Conservation (phyloP, 2,797 vertebrate genomes). For the Limnodromus scolopaceus region DNA sequence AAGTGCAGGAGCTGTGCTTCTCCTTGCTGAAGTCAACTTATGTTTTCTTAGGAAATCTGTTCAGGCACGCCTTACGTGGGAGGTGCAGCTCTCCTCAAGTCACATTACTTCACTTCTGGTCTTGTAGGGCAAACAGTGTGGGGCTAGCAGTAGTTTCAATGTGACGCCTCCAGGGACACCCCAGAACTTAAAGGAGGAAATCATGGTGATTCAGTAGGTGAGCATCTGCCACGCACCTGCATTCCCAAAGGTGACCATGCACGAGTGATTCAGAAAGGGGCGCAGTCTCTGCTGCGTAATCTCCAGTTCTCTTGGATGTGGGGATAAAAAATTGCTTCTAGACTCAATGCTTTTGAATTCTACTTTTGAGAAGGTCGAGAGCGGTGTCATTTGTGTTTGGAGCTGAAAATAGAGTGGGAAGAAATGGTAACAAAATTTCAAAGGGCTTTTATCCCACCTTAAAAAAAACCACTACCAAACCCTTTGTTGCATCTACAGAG, state of each 20-base stretch:
- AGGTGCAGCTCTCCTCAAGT: not conserved
- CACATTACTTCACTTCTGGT: fast-evolving
- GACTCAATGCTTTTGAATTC: not conserved
- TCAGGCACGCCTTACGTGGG: fast-evolving
- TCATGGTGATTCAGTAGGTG: not conserved
- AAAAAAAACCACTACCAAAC: not conserved
- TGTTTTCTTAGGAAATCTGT: no score
- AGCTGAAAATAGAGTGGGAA: not conserved
- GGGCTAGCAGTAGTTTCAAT: not conserved
- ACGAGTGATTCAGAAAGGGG: fast-evolving
- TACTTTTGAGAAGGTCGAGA: not conserved
- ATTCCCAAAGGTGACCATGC: not conserved
- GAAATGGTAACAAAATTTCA: not conserved
- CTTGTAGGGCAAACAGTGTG: fast-evolving
- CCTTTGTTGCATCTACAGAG: not conserved
- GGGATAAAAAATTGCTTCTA: not conserved
- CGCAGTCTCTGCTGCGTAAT: not conserved
- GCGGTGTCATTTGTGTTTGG: fast-evolving
- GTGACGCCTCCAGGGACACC: not conserved
- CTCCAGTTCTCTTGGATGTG: not conserved
- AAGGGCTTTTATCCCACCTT: not conserved
- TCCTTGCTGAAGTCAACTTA: fast-evolving
- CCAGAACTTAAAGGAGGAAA: not conserved
- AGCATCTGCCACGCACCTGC: fast-evolving
- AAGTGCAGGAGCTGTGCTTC: not conserved